These are phyloP conservation scores for Drosophila nigricruria DNA, from an alignment of 2,888 invertebrate genomes.

Conservation along the genomic window DNA sequence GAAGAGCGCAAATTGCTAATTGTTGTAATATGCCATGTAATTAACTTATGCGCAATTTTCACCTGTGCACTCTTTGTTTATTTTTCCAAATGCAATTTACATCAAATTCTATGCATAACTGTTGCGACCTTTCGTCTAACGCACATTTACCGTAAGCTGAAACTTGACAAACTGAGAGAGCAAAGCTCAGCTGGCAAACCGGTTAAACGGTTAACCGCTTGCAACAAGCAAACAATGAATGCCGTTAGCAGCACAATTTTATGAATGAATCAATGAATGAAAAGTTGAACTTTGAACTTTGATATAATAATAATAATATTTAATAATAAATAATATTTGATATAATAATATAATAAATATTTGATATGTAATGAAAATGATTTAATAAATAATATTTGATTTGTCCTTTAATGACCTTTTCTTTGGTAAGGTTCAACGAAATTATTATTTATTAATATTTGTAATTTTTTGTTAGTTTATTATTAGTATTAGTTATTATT, in stretches of 20 bases:
- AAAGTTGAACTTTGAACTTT: not conserved
- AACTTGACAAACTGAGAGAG: not conserved
- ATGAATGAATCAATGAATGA: not conserved
- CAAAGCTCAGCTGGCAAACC: not conserved
- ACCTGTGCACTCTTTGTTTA: slow-evolving; percentile 9
- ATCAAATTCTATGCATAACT: not conserved
- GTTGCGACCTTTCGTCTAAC: not conserved
- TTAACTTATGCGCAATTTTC: slow-evolving; percentile 36
- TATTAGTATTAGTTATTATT: too few species aligned
- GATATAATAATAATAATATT: not conserved
- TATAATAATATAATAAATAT: not conserved
- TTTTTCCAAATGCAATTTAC: slow-evolving; percentile 2
- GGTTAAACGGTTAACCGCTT: slow-evolving; percentile 6
- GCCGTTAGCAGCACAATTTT: not conserved
- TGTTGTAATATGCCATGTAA: slow-evolving; percentile 46
- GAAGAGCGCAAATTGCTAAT: slow-evolving; percentile 42
- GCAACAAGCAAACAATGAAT: not conserved
- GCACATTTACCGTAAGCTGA: not conserved
- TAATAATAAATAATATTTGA: too few species aligned
- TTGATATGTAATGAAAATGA: not conserved
- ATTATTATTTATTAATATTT: not conserved
- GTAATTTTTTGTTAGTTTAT: not conserved
- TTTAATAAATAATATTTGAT: not conserved
- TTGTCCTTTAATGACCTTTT: slow-evolving; percentile 3
- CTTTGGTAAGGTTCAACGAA: not conserved